phyloP scores from a whole-genome alignment of 2,797 vertebrate species.

The Anomalospiza imberbis region DNA sequence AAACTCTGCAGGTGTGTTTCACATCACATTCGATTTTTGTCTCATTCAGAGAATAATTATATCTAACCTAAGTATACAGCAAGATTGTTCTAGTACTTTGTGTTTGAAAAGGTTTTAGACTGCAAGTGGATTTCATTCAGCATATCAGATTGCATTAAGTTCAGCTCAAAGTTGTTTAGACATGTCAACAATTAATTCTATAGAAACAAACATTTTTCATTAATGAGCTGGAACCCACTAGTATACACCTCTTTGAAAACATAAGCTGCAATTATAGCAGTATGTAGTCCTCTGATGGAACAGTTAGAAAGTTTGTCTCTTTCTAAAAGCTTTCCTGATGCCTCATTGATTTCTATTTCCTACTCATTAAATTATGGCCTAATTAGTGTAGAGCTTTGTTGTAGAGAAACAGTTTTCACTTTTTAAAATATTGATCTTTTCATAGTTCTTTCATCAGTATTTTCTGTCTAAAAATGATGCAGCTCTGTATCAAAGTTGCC shows the following conservation, averaged over 20 bases:
- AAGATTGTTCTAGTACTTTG: not conserved
- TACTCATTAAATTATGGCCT: conserved; percentile 39
- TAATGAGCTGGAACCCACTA: conserved; percentile 23
- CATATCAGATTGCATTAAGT: conserved; percentile 7
- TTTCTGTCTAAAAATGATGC: not conserved
- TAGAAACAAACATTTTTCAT: conserved; percentile 15
- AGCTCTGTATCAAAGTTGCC: not conserved
- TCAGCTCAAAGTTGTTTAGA: conserved; percentile 20
- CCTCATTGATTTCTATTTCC: conserved; percentile 28
- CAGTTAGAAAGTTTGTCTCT: conserved; percentile 9
- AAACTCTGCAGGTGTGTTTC: not conserved
- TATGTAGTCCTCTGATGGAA: conserved; percentile 11
- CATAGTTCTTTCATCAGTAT: not conserved
- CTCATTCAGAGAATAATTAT: not conserved
- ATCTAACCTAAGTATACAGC: not conserved
- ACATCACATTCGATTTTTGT: not conserved
- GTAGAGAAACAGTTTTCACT: conserved; percentile 3
- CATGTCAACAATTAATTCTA: not conserved
- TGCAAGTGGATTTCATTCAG: conserved; percentile 22
- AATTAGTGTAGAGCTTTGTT: conserved; percentile 16
- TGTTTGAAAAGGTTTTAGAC: not conserved
- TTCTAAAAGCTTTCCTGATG: conserved; percentile 30
- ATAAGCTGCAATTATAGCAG: conserved; percentile 4
- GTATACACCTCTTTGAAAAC: not conserved
- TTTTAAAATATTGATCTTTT: not conserved